Conservation (phyloP, 1,140 invertebrate genomes). For the Globodera ellingtonae region DNA sequence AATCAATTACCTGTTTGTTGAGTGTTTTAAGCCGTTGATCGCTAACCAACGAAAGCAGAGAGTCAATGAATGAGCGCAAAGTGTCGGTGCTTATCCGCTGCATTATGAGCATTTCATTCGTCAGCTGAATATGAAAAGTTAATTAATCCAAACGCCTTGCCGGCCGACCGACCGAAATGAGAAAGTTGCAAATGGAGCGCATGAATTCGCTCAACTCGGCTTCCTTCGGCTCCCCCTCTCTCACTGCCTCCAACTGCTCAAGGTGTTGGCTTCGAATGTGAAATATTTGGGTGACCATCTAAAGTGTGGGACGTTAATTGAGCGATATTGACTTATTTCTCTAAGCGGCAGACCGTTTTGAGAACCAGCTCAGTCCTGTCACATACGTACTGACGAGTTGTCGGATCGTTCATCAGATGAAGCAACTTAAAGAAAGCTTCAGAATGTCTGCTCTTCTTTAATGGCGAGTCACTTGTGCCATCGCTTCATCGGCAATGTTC, state of each 20-base stretch:
- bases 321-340: background rate
- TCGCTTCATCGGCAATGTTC: constrained; percentile 39
- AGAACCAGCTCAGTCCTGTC: constrained; percentile 39
- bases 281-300: constrained; percentile 42
- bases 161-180: constrained; percentile 18
- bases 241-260: constrained; percentile 30
- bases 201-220: constrained; percentile 35
- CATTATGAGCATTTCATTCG: constrained; percentile 24
- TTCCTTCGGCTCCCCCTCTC: constrained; percentile 15
- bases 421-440: constrained; percentile 24
- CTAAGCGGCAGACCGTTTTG: constrained; percentile 20
- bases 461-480: constrained; percentile 30
- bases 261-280: constrained; percentile 45
- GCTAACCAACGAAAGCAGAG: constrained; percentile 27
- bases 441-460: background rate
- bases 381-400: constrained; percentile 26
- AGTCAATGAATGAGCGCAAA: constrained; percentile 34
- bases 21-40: constrained; percentile 25
- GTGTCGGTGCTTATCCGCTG: constrained; percentile 30
- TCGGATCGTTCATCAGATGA: constrained; percentile 30
- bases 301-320: background rate
- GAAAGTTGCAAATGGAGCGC: constrained; percentile 42
- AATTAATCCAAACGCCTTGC: background rate
- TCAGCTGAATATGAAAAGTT: constrained; percentile 14
- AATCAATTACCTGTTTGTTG: constrained; percentile 12